Base-by-base conservation (phyloP, 2,797 vertebrate species). In the Gallinago nigripennis region DNA sequence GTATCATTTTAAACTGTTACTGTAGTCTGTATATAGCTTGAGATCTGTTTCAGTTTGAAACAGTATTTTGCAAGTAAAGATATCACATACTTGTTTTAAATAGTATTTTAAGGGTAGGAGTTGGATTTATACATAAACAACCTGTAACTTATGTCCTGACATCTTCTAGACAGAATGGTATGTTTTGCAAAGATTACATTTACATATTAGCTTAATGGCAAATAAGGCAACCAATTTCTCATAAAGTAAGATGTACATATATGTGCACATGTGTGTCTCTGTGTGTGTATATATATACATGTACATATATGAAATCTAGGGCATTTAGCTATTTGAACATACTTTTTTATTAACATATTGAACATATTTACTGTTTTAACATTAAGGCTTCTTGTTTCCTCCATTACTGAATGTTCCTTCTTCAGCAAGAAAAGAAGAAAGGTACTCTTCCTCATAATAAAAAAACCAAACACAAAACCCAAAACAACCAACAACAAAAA, bases 211-310 rank as follows among this genome's bases (percentile, higher is more conserved):
- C 46, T 54, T 61, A 39, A 64, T 12, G 12, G 69, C 58, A 89
- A 76, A 83, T 48, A 71, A 86, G 64, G 24, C 33, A 88, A 73
- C 37, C 53, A 73, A 9, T 12, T 30, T 76, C 50, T 80, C 16
- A 23, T 48, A 12, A 83, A 63, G 35, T 86, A 53, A 84, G 46
- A 57, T 5, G n/a, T 51, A n/a, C 15, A 11, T 30, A 28, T 46
- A 45, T 8, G 13, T 1, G 4, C 16, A 15, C 4, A 1, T 5
- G 6, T 1, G 0, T 24, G 6, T 60, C 6, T 60, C 4, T 60
- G 6, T 48, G 4, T 39, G 3, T 43, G 5, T 23, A 1, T 41
- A 4, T 27, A 4, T 39, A 8, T 4, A 30, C 9, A 23, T 17
- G 41, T 41, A 16, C 41, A 25, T 24, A n/a, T 31, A 37, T 6